A percentile compares a stretch with the other conserved stretches of the same genome.
phyloP scores from a whole-genome alignment of 2,113 vertebrate species.

The Sterrhoptilus dennistouni region DNA sequence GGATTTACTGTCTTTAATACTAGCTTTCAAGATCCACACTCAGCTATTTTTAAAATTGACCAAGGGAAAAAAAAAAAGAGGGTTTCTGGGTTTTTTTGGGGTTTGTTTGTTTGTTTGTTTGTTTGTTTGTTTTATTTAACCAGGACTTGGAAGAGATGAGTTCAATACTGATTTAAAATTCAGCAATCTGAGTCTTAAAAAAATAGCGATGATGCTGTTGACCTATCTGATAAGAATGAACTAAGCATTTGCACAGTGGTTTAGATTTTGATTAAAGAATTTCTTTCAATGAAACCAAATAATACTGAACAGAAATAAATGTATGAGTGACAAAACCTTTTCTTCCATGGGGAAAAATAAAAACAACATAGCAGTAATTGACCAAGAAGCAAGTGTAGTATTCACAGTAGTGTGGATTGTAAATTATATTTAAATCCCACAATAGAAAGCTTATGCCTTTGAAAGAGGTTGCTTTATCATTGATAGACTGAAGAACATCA shows the following conservation, averaged over 20 bases:
- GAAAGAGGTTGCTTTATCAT: neutral
- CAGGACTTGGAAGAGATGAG: neutral
- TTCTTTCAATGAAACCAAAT: neutral
- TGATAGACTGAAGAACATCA: neutral
- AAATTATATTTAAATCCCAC: neutral
- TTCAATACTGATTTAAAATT: neutral
- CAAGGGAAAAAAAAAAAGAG: fast-evolving
- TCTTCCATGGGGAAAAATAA: neutral
- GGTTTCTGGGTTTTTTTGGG: too few species aligned
- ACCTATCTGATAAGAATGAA: neutral
- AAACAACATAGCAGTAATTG: neutral
- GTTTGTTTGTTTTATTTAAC: neutral
- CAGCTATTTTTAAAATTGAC: neutral
- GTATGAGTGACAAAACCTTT: neutral
- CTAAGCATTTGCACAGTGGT: neutral
- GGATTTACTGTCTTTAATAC: neutral
- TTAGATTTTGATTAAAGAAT: neutral
- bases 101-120: neutral
- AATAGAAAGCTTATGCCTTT: neutral
- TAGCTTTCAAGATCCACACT: neutral
- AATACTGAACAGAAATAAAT: neutral
- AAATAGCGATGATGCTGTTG: neutral
- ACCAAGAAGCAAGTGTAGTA: neutral
- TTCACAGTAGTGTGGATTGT: neutral
- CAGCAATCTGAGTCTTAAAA: neutral